Conservation (phyloP, 2,113 vertebrate genomes). For the Microtus oregoni region DNA sequence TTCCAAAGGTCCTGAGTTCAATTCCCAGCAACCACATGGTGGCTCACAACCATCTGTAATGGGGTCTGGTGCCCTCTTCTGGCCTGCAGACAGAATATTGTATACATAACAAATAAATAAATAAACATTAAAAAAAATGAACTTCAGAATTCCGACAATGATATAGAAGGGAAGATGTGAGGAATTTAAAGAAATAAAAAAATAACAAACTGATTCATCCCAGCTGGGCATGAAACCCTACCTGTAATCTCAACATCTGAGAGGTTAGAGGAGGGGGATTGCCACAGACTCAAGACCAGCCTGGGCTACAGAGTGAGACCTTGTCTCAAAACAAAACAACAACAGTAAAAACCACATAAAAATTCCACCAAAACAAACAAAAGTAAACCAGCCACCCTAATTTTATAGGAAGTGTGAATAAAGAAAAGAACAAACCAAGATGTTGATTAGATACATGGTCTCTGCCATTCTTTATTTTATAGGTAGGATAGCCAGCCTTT, state of each 20-base stretch:
- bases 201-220: background rate
- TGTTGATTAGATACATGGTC: background rate
- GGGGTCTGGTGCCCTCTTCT: no score
- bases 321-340: background rate
- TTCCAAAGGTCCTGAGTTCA: no score
- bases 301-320: background rate
- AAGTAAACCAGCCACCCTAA: background rate
- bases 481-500: background rate
- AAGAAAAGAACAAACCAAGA: constrained; percentile 8
- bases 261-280: background rate
- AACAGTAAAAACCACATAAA: background rate
- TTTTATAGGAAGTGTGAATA: background rate
- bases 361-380: background rate
- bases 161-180: background rate
- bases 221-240: background rate
- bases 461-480: background rate
- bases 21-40: no score
- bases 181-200: background rate
- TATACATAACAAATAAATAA: no score
- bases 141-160: background rate
- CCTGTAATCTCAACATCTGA: background rate
- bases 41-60: no score
- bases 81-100: no score
- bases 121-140: no score
- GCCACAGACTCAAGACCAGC: background rate